phyloP scores from a whole-genome alignment of 2,797 vertebrate species.

The Peromyscus aztecus region DNA sequence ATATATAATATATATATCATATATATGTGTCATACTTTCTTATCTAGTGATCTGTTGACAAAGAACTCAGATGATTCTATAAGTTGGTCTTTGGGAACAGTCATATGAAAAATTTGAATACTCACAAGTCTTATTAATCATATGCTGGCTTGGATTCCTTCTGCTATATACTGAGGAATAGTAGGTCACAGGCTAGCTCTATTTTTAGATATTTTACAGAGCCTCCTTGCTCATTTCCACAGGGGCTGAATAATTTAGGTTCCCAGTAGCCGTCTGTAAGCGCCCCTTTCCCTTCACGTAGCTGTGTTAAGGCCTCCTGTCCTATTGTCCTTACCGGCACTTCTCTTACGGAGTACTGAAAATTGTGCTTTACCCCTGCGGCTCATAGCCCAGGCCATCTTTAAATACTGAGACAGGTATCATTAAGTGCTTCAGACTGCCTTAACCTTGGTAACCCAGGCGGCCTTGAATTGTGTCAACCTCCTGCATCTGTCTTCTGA shows the following conservation, averaged over 20 bases:
- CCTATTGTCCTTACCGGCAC: too few species aligned
- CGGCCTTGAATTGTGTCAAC: too few species aligned
- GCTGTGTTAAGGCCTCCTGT: background rate
- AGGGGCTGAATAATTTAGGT: background rate
- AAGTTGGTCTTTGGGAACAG: background rate
- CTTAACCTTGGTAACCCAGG: background rate
- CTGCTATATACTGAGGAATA: background rate
- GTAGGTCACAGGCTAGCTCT: background rate
- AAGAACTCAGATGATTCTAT: background rate
- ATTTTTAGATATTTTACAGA: background rate
- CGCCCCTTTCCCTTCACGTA: background rate
- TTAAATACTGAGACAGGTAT: background rate
- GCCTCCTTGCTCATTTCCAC: background rate
- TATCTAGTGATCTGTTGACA: background rate
- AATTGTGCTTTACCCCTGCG: background rate
- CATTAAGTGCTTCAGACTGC: background rate
- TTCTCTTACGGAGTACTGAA: background rate
- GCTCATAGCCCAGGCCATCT: background rate
- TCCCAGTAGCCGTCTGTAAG: background rate
- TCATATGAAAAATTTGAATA: background rate
- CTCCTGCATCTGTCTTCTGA: too few species aligned
- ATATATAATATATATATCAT: background rate
- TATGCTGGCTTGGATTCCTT: background rate
- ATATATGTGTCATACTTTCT: background rate
- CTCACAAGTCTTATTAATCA: background rate